Base-by-base conservation (phyloP, 2,888 invertebrate species). In the Perizoma flavofasciatum region DNA sequence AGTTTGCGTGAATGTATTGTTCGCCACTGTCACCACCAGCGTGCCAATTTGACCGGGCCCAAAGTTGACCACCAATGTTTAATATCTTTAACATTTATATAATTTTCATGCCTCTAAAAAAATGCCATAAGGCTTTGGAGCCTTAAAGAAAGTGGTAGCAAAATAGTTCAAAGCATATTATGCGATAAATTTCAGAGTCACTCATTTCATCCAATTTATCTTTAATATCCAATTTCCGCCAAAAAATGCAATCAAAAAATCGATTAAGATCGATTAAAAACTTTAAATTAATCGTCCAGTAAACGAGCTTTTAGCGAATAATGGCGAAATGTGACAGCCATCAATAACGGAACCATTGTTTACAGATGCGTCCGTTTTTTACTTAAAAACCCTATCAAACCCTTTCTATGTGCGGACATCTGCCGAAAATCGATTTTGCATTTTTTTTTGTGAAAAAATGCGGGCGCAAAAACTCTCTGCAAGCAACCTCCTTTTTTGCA, bases 341-440 rank as follows among this genome's bases (percentile, higher is more conserved):
- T 80, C 83, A 80, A 82, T 90, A 88, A 88, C 88, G 85, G 87
- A 71, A 61, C 82, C 79, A 85, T 89, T 89, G 87, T 89, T 88
- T 89, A 86, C 85, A 78, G 81, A 85, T 82, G 81, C 79, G 78
- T 80, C 78, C 74, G 81, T 81, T 84, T 89, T 88, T 87, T 88
- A 84, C 77, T 68, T 37, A 49, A 73, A 84, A 79, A 77, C 69
- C 73, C 75, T 74, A 87, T 87, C 85, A 87, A 90, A 91, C 89
- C 90, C 88, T 88, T 89, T 90, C 85, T 87, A 85, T 86, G 83
- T 83, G 83, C 79, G 83, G 89, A 87, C 92, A 92, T 91, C 92
- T 92, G 92, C 89, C 88, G 85, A 89, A 69, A 90, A 89, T 89
- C 87, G 85, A 88, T 89, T 90, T 89, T 82, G 86, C 88, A 86